These are phyloP conservation scores for Rhynchonycteris naso DNA, from an alignment of 2,797 vertebrate species.

Conservation along the genomic window DNA sequence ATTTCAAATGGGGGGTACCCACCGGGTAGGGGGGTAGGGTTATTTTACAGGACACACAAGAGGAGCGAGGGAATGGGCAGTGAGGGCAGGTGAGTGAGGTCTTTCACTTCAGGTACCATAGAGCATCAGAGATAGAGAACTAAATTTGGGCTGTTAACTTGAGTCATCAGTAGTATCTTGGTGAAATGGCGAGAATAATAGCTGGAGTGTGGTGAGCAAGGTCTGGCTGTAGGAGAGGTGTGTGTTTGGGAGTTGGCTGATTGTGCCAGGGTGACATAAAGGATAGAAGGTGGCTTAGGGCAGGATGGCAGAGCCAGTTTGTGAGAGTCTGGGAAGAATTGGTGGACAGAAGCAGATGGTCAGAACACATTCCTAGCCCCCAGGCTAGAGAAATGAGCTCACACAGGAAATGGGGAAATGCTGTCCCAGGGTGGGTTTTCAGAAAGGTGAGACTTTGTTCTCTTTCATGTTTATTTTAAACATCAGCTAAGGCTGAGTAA, in stretches of 20 bases:
- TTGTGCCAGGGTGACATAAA: not conserved
- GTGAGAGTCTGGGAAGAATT: not conserved
- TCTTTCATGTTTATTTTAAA: not conserved
- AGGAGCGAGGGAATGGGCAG: not conserved
- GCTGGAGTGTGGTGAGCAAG: not conserved
- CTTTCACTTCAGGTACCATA: not conserved
- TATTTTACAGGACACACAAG: not conserved
- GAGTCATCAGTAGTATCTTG: not conserved
- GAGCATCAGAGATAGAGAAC: not conserved
- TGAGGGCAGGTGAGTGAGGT: not conserved
- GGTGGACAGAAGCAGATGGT: not conserved
- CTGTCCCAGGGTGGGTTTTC: not conserved
- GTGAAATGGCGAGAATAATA: not conserved
- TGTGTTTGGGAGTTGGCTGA: not conserved
- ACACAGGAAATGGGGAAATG: not conserved
- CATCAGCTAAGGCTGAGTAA: not conserved
- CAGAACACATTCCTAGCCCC: not conserved
- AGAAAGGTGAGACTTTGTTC: not conserved
- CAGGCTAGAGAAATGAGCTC: not conserved
- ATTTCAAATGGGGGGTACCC: no score
- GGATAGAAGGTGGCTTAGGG: not conserved
- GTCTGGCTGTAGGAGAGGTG: not conserved
- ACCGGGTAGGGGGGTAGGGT: no score
- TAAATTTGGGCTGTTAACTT: not conserved
- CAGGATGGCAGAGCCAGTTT: not conserved